phyloP scores from a whole-genome alignment of 1,140 invertebrate genomes.

The Ooceraea biroi region DNA sequence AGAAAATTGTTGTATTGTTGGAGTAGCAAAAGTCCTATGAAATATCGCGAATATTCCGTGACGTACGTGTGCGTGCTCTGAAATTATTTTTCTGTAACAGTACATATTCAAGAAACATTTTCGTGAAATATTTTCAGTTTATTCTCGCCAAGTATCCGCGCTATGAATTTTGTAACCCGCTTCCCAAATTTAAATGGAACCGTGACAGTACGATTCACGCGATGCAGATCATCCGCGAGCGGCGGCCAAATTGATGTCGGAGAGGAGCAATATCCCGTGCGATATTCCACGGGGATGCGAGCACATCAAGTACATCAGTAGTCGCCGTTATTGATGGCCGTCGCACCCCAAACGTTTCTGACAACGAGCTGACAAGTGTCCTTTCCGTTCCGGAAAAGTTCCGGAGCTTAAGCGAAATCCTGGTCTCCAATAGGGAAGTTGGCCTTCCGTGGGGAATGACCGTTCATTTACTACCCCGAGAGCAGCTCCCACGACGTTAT shows the following conservation, averaged over 20 bases:
- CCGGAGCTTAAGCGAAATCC: constrained; percentile 23
- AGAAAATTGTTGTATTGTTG: neutral
- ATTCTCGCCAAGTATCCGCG: neutral
- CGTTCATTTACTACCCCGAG: constrained; percentile 20
- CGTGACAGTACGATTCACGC: neutral
- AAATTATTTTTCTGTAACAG: neutral
- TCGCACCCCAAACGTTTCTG: constrained; percentile 1
- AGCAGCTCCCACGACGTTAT: neutral
- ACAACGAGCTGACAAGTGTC: constrained; percentile 7
- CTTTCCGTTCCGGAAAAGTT: constrained; percentile 10
- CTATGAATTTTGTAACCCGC: neutral
- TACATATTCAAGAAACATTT: neutral
- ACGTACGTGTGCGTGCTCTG: neutral
- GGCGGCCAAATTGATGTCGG: neutral
- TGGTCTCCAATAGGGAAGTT: constrained; percentile 1
- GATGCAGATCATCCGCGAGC: neutral
- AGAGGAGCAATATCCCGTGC: neutral
- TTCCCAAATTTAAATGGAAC: neutral
- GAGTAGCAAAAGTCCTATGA: neutral
- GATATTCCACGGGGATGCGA: no score
- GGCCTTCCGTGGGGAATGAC: constrained; percentile 20
- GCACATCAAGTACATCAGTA: constrained; percentile 1
- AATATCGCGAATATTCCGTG: neutral
- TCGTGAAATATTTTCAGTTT: neutral
- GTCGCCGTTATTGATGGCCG: constrained; percentile 25